These are phyloP conservation scores for Brienomyrus brachyistius DNA, from an alignment of 2,113 vertebrate genomes.

Conservation along the genomic window DNA sequence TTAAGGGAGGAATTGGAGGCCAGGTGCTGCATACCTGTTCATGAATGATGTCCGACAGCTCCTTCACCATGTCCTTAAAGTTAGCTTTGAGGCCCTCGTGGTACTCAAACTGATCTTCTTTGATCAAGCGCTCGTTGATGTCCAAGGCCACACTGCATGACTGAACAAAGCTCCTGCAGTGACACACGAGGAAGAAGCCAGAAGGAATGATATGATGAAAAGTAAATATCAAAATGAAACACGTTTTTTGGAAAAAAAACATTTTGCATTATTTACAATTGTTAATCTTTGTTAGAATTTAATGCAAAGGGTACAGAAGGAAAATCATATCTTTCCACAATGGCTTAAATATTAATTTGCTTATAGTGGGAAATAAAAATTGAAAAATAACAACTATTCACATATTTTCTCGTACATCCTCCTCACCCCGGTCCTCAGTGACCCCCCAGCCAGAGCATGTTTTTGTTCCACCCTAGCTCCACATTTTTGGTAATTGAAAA, in stretches of 20 bases:
- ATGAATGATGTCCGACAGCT: constrained; percentile 91
- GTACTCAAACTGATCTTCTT: constrained; percentile 93
- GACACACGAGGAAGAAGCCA: constrained; percentile 22
- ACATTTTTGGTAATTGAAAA: too few relatives aligned
- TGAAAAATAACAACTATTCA: not conserved
- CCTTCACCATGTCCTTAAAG: constrained; percentile 94
- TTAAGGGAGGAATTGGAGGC: not conserved
- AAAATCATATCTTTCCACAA: not conserved
- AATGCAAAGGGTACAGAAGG: not conserved
- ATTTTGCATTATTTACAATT: not conserved
- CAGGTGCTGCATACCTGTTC: constrained; percentile 68
- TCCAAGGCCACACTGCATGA: constrained; percentile 87
- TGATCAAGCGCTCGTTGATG: constrained; percentile 89
- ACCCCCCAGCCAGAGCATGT: not conserved
- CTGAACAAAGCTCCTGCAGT: constrained; percentile 78
- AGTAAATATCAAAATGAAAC: not conserved
- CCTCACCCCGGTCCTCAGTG: not conserved
- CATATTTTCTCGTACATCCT: not conserved
- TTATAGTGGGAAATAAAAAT: not conserved
- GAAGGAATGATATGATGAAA: not conserved
- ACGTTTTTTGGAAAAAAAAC: not conserved
- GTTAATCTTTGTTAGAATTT: not conserved
- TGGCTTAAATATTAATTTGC: not conserved
- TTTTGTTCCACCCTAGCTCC: not conserved
- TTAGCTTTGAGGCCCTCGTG: constrained; percentile 90